These are phyloP conservation scores for Drosophila robusta DNA, from an alignment of 2,888 invertebrate species.

Conservation along the genomic window DNA sequence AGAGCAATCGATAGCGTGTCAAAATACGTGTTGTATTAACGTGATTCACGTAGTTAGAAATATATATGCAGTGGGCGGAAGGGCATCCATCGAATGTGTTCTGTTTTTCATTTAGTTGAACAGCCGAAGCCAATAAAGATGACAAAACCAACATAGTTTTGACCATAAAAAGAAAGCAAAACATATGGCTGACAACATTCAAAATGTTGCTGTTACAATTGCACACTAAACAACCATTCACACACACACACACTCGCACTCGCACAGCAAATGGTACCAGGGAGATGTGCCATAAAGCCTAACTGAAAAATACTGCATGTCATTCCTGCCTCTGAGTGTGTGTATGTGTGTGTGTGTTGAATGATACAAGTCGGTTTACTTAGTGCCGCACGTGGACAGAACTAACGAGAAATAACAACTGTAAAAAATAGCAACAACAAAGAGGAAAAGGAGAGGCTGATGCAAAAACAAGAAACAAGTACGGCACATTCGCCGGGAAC, in stretches of 20 bases:
- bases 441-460: conserved; percentile 15
- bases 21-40: not conserved
- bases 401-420: conserved; percentile 48
- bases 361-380: conserved; percentile 48
- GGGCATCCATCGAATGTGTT: conserved; percentile 1
- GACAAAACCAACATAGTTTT: not conserved
- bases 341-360: conserved; percentile 27
- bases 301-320: conserved; percentile 63
- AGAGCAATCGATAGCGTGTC: not conserved
- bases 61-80: not conserved
- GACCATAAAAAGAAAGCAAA: conserved; percentile 9
- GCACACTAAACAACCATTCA: conserved; percentile 36
- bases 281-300: conserved; percentile 69
- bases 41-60: conserved; percentile 9
- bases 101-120: not conserved
- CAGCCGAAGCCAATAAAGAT: not conserved
- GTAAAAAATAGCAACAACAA: conserved; percentile 24
- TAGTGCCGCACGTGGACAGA: conserved; percentile 50
- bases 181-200: conserved; percentile 16
- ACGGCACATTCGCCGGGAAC: conserved; percentile 37
- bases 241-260: conserved; percentile 5
- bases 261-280: conserved; percentile 31
- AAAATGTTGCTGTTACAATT: conserved; percentile 24
- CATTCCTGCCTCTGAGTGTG: conserved; percentile 19
- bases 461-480: conserved; percentile 26